Percentiles rank a stretch among this genome's conserved stretches.
Conservation (phyloP, 2,888 invertebrate species). For the Anticlea derivata region DNA sequence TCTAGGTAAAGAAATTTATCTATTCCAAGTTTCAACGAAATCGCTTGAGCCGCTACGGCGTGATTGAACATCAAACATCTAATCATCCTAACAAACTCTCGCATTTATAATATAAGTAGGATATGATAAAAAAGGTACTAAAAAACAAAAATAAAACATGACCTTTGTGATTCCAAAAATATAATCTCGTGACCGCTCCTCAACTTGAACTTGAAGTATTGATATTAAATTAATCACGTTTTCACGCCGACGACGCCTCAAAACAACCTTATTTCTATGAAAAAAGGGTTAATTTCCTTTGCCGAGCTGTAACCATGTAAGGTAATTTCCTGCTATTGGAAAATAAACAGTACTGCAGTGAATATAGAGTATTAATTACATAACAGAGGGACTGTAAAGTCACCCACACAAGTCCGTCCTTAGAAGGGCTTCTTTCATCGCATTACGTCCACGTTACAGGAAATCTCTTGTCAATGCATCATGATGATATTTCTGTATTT, state of each 20-base stretch:
- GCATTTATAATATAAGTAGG: too few species aligned
- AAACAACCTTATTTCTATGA: neutral
- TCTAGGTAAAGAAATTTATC: too few species aligned
- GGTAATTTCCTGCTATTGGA: neutral
- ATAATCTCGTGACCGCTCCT: neutral
- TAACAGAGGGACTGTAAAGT: conserved; percentile 22
- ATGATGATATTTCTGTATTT: neutral
- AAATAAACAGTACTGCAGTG: neutral
- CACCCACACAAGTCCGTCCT: conserved; percentile 45
- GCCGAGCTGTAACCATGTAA: neutral
- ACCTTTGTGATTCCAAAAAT: neutral
- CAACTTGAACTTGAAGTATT: conserved; percentile 11
- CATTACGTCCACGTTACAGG: conserved; percentile 56
- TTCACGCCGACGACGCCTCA: neutral
- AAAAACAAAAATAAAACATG: neutral
- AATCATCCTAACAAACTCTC: neutral
- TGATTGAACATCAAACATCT: too few species aligned
- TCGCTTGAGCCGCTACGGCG: too few species aligned
- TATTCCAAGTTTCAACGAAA: too few species aligned
- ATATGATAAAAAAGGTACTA: neutral
- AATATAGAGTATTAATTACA: conserved; percentile 1
- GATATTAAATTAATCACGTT: conserved; percentile 4
- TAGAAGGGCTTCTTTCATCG: conserved; percentile 61
- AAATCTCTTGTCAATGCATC: conserved; percentile 46
- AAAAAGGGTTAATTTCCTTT: neutral